Evolutionary conservation across 1,140 invertebrate genomes (phyloP), one percentile per base, ranked within the genome.

Genomic region (Bombus superbus): DNA sequence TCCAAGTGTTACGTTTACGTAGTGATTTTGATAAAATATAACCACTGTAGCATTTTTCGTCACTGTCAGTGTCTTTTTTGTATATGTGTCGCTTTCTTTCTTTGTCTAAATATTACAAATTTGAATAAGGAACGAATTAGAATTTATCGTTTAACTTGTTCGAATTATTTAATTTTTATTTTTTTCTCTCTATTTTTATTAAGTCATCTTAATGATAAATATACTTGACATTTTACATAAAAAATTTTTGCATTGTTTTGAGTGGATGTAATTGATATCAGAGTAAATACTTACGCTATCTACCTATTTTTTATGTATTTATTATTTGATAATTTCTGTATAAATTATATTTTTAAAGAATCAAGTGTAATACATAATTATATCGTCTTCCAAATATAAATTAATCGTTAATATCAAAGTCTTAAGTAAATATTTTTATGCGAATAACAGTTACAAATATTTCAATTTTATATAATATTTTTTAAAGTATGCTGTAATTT

Each of bases 401-500:
- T 6, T 53, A 15, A 53, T 47, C 25, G 42, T 40, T 86, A 77
- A 66, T 81, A 40, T 42, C 47, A 28, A 13, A 69, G 42, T 57
- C 42, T 72, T 77, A 78, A 28, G 66, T 88, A 86, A 88, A 77
- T 88, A 66, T 73, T n/a, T 77, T 64, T 22, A 53, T 32, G 11
- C 3, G 38, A 32, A 68, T 59, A 78, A 62, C 15, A 40, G 2
- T 35, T 78, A 35, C 18, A 53, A 15, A 59, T 47, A 59, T 44
- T 47, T n/a, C 5, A 80, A 11, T 72, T 38, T 53, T 44, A 32
- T 35, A 32, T 38, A 44, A n/a, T 71, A 71, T 57, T 80, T 72
- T 86, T 22, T 86, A 40, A 53, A 69, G 38, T 87, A 71, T 53
- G 83, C 8, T 75, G 35, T 90, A 71, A 86, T 90, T 90, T 77